These are phyloP conservation scores for Cyphomyrus discorhynchus DNA, from an alignment of 2,113 vertebrate species.

Conservation along the genomic window DNA sequence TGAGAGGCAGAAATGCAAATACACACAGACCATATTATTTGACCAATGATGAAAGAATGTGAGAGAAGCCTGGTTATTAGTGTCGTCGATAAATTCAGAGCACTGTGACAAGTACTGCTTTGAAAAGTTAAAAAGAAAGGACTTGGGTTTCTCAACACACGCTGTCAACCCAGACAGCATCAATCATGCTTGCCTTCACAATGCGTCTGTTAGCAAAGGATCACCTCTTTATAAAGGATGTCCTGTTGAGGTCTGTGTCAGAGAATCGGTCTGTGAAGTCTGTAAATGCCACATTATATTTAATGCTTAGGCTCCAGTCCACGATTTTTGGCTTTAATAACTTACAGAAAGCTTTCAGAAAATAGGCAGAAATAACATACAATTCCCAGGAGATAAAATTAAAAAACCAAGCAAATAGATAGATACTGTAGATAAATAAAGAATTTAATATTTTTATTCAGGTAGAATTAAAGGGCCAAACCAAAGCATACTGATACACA, in stretches of 20 bases:
- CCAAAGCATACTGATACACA: neutral
- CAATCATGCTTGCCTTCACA: slow-evolving; percentile 16
- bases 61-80: slow-evolving; percentile 30
- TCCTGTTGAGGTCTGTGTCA: neutral
- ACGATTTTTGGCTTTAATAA: neutral
- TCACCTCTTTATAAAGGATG: slow-evolving; percentile 17
- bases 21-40: too few relatives aligned
- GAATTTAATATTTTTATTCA: neutral
- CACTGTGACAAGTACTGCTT: slow-evolving; percentile 23
- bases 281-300: neutral
- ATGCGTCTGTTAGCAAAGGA: slow-evolving; percentile 12
- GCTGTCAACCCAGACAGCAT: slow-evolving; percentile 30
- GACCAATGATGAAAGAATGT: neutral
- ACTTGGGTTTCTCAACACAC: slow-evolving; percentile 16
- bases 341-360: slow-evolving; percentile 22
- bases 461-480: neutral
- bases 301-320: neutral
- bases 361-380: slow-evolving; percentile 13
- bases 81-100: slow-evolving; percentile 39
- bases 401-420: neutral
- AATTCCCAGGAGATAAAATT: neutral
- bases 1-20: neutral
- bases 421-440: neutral
- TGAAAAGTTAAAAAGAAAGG: slow-evolving; percentile 41
- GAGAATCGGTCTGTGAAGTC: slow-evolving; percentile 1